Evolutionary conservation across 2,797 vertebrate genomes (phyloP).

Genomic region (Aselliscus stoliczkanus): DNA sequence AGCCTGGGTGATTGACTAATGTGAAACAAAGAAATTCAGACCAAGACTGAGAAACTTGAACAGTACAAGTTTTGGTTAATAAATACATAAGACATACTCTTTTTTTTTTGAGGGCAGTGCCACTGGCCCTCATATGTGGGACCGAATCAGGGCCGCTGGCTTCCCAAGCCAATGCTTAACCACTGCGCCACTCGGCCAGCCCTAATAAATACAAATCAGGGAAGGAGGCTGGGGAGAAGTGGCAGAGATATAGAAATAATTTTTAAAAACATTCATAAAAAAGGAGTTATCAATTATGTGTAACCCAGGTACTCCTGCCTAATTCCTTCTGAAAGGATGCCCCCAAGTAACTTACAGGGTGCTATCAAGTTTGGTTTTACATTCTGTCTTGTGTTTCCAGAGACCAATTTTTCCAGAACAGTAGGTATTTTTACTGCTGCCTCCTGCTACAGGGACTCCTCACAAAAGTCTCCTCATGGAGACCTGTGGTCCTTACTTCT

Average conservation of each 20-base stretch:
- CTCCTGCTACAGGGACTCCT: neutral
- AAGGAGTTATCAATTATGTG: neutral
- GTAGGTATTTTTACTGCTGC: neutral
- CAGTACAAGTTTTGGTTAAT: neutral
- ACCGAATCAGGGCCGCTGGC: too few relatives aligned
- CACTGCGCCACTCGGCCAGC: too few relatives aligned
- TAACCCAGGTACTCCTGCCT: neutral
- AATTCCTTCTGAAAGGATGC: neutral
- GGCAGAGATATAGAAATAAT: neutral
- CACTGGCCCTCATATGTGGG: too few relatives aligned
- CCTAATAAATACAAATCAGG: neutral
- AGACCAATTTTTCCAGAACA: neutral
- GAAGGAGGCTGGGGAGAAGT: neutral
- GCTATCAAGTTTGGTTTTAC: neutral
- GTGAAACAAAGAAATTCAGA: neutral
- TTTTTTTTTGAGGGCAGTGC: too few relatives aligned
- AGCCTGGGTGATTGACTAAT: neutral
- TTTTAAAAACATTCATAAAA: neutral
- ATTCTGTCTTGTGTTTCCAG: neutral
- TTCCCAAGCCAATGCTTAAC: too few relatives aligned
- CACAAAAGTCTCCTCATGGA: neutral
- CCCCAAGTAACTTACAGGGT: neutral
- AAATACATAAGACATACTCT: too few relatives aligned
- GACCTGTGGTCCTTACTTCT: neutral
- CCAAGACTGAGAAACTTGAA: neutral